phyloP scores from a whole-genome alignment of 1,140 invertebrate species.

The Drosophila orena region DNA sequence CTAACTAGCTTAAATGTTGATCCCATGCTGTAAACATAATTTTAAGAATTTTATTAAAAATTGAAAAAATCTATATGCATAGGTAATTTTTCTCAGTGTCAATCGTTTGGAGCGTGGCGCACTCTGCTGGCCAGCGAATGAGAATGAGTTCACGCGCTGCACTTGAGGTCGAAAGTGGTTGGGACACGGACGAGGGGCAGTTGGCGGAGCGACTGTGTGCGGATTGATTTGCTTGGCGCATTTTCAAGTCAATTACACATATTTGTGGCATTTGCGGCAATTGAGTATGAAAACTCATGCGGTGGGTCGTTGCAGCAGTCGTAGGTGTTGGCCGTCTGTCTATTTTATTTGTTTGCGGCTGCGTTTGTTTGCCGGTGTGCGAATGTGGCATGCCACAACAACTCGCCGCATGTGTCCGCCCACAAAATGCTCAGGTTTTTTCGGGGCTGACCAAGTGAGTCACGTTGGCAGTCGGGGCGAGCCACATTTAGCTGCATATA shows the following conservation, averaged over 20 bases:
- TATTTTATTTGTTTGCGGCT: slow-evolving; percentile 55
- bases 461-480: slow-evolving; percentile 64
- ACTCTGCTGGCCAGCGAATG: slow-evolving; percentile 61
- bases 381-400: slow-evolving; percentile 69
- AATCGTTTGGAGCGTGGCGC: slow-evolving; percentile 20
- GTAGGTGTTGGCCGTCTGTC: slow-evolving; percentile 74
- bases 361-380: slow-evolving; percentile 33
- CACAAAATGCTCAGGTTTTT: slow-evolving; percentile 35
- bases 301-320: slow-evolving; percentile 62
- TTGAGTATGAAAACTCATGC: slow-evolving; percentile 74
- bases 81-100: slow-evolving; percentile 5
- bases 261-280: slow-evolving; percentile 81
- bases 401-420: slow-evolving; percentile 70
- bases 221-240: slow-evolving; percentile 78
- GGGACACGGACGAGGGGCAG: slow-evolving; percentile 3
- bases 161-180: slow-evolving; percentile 68
- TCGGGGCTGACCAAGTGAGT: slow-evolving; percentile 64
- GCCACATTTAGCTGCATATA: background rate
- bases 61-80: background rate
- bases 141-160: slow-evolving; percentile 80
- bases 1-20: no score
- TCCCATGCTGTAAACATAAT: no score
- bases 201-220: slow-evolving; percentile 33
- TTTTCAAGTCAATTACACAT: slow-evolving; percentile 83
- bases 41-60: no score